phyloP scores from a whole-genome alignment of 37 sponge, comb jelly and placozoan genomes.

The Crambe crambe region DNA sequence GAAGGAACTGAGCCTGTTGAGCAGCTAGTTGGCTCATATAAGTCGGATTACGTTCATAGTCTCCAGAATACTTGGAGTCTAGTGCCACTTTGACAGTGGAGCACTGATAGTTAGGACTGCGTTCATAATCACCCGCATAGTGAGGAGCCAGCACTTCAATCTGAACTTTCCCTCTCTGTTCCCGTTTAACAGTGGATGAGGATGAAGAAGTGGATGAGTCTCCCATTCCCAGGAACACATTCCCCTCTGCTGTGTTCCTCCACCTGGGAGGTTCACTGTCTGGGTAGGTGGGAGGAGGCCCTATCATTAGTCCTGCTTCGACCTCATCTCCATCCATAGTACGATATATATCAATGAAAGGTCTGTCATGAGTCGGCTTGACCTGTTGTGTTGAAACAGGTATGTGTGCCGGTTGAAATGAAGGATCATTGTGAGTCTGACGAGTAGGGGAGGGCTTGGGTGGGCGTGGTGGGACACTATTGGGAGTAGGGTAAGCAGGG shows the following conservation, averaged over 20 bases:
- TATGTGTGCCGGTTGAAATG: no score
- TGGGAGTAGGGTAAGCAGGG: not conserved
- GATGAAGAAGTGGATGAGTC: no score
- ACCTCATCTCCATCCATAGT: constrained; percentile 1
- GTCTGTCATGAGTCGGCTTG: no score
- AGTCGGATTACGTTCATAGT: constrained; percentile 58
- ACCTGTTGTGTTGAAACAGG: no score
- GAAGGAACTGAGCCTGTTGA: not conserved
- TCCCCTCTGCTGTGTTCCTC: no score
- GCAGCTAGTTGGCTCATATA: constrained; percentile 29
- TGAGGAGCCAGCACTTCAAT: constrained; percentile 20
- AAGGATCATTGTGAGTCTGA: no score
- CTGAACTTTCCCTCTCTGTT: not conserved
- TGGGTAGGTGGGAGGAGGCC: no score
- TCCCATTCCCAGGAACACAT: no score
- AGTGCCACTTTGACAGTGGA: constrained; percentile 2
- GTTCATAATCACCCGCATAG: constrained; percentile 28
- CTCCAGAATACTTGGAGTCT: constrained; percentile 49
- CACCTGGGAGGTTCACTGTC: no score
- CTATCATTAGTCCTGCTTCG: no score
- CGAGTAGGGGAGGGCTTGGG: not conserved
- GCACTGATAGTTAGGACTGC: constrained; percentile 4
- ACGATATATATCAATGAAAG: constrained; percentile 2
- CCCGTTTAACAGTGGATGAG: not conserved
- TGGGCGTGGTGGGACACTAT: not conserved